Percentiles rank a stretch among this genome's conserved stretches.
Evolutionary conservation across 2,113 vertebrate species (phyloP).

Genomic region (Bathybates hornii): DNA sequence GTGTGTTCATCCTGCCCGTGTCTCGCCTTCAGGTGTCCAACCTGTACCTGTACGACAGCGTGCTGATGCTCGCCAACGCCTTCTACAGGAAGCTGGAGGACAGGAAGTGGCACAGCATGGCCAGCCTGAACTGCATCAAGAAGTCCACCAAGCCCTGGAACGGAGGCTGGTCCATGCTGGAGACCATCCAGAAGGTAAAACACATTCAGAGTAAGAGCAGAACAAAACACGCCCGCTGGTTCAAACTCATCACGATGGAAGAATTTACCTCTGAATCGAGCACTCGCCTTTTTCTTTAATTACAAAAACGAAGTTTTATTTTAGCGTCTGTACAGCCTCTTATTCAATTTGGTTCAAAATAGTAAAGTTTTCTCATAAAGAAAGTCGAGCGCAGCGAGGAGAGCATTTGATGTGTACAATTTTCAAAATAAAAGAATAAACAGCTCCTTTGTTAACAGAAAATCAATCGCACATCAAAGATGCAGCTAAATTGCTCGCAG

Average conservation of each 20-base stretch:
- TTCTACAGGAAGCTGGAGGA: conserved; percentile 99
- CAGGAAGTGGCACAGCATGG: conserved; percentile 99
- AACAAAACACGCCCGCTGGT: too few relatives aligned
- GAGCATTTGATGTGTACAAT: not conserved
- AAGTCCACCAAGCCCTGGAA: conserved; percentile 99
- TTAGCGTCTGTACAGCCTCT: rapidly evolving
- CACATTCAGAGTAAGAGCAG: rapidly evolving
- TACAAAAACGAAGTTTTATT: not conserved
- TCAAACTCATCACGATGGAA: not conserved
- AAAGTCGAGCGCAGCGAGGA: not conserved
- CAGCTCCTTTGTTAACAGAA: not conserved
- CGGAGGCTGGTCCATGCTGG: conserved; percentile 94
- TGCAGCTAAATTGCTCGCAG: not conserved
- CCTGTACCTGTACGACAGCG: conserved; percentile 97
- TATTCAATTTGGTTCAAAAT: not conserved
- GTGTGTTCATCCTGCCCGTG: not conserved
- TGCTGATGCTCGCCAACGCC: conserved; percentile 96
- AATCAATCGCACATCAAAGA: not conserved
- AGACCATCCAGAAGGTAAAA: conserved; percentile 94
- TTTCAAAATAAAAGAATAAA: not conserved
- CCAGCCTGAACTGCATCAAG: conserved; percentile 95
- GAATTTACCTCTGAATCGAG: not conserved
- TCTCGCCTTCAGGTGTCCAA: conserved; percentile 84
- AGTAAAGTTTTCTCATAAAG: not conserved
- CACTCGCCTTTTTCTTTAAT: not conserved